Percentiles rank a stretch among this genome's conserved stretches.
Conservation (phyloP, 1,140 invertebrate species). For the Bombus pyrosoma region DNA sequence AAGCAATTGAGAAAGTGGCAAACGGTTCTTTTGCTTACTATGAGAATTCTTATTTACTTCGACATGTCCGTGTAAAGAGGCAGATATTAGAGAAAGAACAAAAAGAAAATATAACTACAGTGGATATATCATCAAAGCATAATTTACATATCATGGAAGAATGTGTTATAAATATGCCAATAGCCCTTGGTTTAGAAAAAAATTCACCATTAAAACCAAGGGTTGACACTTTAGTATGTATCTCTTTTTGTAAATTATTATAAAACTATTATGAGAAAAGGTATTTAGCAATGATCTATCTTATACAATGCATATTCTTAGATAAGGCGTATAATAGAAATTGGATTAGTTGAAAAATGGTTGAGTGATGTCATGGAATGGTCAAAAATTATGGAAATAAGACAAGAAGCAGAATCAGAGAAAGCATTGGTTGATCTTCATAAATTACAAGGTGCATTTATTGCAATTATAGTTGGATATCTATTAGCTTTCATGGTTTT, state of each 20-base stretch:
- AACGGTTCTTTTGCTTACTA: constrained; percentile 90
- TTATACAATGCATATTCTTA: constrained; percentile 44
- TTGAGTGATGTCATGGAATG: constrained; percentile 87
- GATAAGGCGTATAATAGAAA: constrained; percentile 87
- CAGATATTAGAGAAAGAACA: constrained; percentile 79
- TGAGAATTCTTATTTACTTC: constrained; percentile 89
- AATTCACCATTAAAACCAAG: constrained; percentile 90
- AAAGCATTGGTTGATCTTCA: constrained; percentile 89
- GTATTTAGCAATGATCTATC: background rate
- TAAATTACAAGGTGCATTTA: constrained; percentile 90
- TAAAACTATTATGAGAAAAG: background rate
- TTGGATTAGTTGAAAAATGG: constrained; percentile 91
- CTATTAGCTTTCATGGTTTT: constrained; percentile 84
- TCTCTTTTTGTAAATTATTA: constrained; percentile 2
- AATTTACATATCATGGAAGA: constrained; percentile 91
- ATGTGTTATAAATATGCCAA: constrained; percentile 90
- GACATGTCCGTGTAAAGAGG: constrained; percentile 84
- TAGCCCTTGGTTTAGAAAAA: constrained; percentile 90
- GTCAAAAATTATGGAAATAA: constrained; percentile 80
- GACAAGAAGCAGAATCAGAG: constrained; percentile 80
- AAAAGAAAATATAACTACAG: constrained; percentile 60
- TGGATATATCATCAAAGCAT: constrained; percentile 75
- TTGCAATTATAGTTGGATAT: constrained; percentile 88
- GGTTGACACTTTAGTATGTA: constrained; percentile 84
- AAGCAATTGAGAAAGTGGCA: constrained; percentile 85